Conservation (phyloP, 2,797 vertebrate species). For the Aplochiton taeniatus region DNA sequence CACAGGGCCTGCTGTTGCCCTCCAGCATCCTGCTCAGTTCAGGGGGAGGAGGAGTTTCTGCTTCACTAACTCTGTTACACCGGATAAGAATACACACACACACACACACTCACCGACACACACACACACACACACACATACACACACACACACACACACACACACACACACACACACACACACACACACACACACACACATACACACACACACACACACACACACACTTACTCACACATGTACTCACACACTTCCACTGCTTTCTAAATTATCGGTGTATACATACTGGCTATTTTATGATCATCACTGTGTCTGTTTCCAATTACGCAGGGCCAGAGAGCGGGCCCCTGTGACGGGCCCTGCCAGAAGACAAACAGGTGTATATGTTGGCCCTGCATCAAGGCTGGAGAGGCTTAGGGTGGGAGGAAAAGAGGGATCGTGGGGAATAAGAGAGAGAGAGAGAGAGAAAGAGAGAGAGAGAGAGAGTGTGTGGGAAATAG, state of each 20-base stretch:
- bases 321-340: slow-evolving; percentile 64
- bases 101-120: not conserved
- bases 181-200: not conserved
- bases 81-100: no score
- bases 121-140: not conserved
- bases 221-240: no score
- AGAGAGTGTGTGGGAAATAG: slow-evolving; percentile 41
- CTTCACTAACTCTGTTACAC: no score
- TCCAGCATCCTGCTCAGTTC: not conserved
- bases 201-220: not conserved
- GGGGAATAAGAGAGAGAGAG: slow-evolving; percentile 26
- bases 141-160: not conserved
- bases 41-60: no score
- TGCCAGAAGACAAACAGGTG: slow-evolving; percentile 73
- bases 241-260: not conserved
- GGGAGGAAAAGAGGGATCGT: slow-evolving; percentile 20
- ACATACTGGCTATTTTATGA: slow-evolving; percentile 48
- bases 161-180: not conserved
- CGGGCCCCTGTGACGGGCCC: slow-evolving; percentile 53
- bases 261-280: slow-evolving; percentile 6
- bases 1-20: not conserved
- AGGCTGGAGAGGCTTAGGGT: slow-evolving; percentile 53
- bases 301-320: slow-evolving; percentile 62
- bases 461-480: slow-evolving; percentile 11
- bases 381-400: slow-evolving; percentile 65